Evolutionary conservation across 2,888 invertebrate genomes (phyloP).

Genomic region (Amphimallon solstitiale): DNA sequence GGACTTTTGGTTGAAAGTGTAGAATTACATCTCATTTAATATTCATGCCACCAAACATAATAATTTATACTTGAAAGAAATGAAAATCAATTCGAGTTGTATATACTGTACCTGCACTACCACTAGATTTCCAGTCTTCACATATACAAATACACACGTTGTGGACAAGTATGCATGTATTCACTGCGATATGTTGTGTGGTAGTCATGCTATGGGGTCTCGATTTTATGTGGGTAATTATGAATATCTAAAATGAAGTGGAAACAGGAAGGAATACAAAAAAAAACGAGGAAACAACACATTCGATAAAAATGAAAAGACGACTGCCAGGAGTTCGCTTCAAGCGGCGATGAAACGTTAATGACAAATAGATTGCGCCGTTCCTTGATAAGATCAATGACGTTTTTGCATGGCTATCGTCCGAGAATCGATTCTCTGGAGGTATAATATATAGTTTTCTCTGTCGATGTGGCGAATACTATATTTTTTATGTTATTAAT

Average conservation of each 20-base stretch:
- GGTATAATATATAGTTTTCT: not conserved
- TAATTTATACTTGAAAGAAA: conserved; percentile 24
- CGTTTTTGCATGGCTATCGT: conserved; percentile 3
- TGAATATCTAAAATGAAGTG: conserved; percentile 9
- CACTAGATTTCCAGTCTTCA: not conserved
- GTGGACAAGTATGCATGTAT: not conserved
- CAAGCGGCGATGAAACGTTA: conserved; percentile 5
- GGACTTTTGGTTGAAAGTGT: not conserved
- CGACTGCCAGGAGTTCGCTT: not conserved
- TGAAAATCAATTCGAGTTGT: conserved; percentile 26
- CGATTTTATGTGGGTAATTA: conserved; percentile 20
- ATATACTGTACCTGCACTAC: not conserved
- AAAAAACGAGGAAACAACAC: not conserved
- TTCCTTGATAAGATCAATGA: conserved; percentile 16
- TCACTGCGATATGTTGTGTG: not conserved
- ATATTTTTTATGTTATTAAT: conserved; percentile 11
- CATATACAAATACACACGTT: not conserved
- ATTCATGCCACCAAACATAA: conserved; percentile 1
- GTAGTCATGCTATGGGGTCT: not conserved
- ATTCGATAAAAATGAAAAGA: not conserved
- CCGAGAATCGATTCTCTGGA: not conserved
- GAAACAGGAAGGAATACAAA: conserved; percentile 7
- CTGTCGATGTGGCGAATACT: not conserved
- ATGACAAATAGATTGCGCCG: conserved; percentile 27
- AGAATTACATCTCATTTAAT: conserved; percentile 4